Base-by-base conservation (phyloP, 1,140 invertebrate genomes). In the Liolophura sinensis region DNA sequence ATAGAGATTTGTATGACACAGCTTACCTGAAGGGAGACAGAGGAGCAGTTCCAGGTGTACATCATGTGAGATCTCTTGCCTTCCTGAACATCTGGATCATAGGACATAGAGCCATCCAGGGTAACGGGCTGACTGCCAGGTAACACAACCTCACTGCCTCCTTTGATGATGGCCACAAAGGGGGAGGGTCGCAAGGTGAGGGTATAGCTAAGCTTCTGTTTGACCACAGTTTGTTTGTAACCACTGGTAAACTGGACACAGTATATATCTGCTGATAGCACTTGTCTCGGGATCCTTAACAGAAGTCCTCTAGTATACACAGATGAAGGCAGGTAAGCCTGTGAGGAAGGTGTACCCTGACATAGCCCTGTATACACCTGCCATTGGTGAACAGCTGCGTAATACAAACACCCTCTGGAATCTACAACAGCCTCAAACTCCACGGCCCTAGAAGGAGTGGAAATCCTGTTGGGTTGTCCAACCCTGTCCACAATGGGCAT, bases 201-300 rank as follows among this genome's bases (percentile, higher is more conserved):
- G 14, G 70, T 72, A 31, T 73, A 74, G 48, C 65, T 40, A 3
- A 65, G 58, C 1, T 40, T 67, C 54, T 69, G 50, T 40, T 56
- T 46, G 11, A 79, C 71, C 25, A 75, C 74, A 7, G 78, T 81
- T 48, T 72, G 52, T 5, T 63, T 16, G 63, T 78, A 81, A 9
- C 62, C 62, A 49, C 71, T 69, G 6, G 12, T 60, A 60, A 76
- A 72, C 16, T 64, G 50, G 12, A 79, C 67, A 67, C 79, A 79
- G 58, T 76, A 77, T 7, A 57, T 18, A 14, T 71, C 73, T 47
- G n/a, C 14, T 73, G 62, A 0, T 64, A 68, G 18, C 60, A 25
- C 24, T 56, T 59, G 15, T 4, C 51, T 46, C 25, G 67, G 64
- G 55, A 71, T 60, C 25, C 25, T 47, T 1, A 72, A 31, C 22